Percentiles rank a stretch among this genome's conserved stretches.
Conservation (phyloP, 2,797 vertebrate species). For the Linurgus olivaceus region DNA sequence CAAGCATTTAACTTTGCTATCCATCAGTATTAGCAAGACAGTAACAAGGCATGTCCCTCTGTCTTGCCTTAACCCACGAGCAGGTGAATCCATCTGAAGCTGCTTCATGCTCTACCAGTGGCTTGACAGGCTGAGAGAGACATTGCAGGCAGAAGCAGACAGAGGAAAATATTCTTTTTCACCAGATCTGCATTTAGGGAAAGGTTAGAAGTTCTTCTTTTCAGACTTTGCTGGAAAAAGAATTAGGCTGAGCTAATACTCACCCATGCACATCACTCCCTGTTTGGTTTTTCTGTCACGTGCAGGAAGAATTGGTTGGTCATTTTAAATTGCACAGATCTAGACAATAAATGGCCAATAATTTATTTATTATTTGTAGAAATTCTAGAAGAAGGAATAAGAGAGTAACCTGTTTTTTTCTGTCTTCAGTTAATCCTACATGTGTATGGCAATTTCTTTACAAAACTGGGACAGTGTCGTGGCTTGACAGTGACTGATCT, state of each 20-base stretch:
- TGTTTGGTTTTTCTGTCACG: background rate
- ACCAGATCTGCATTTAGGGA: background rate
- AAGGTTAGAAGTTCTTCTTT: background rate
- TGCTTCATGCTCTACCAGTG: background rate
- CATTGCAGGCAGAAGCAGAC: background rate
- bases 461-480: background rate
- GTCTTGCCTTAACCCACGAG: background rate
- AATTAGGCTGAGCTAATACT: background rate
- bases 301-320: background rate
- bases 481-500: background rate
- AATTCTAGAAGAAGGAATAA: background rate
- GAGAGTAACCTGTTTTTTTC: background rate
- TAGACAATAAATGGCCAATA: background rate
- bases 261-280: rapidly evolving
- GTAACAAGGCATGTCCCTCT: background rate
- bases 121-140: background rate
- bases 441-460: background rate
- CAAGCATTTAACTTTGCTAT: background rate
- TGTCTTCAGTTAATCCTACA: background rate
- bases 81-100: background rate
- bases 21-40: background rate
- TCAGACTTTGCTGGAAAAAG: background rate
- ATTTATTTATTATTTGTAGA: background rate
- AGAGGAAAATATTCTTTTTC: background rate
- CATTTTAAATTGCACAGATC: background rate